phyloP scores from a whole-genome alignment of 2,888 invertebrate genomes.

The Hoplodrina ambigua region DNA sequence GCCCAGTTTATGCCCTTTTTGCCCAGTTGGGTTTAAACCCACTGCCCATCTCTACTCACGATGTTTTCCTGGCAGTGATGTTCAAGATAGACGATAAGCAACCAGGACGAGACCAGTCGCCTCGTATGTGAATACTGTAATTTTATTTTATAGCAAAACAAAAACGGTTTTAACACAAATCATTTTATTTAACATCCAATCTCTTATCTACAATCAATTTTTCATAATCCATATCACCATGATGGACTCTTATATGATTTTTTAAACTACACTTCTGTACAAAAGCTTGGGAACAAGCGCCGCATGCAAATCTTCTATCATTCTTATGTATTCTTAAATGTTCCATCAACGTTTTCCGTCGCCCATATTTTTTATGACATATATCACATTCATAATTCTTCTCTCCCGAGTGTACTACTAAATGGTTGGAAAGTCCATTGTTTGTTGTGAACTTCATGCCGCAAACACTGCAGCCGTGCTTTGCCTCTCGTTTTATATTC shows the following conservation, averaged over 20 bases:
- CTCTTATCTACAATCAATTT: slow-evolving; percentile 57
- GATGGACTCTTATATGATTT: slow-evolving; percentile 66
- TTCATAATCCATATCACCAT: slow-evolving; percentile 43
- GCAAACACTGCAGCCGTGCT: slow-evolving; percentile 50
- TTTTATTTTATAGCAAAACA: not conserved
- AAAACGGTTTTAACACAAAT: not conserved
- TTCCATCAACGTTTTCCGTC: slow-evolving; percentile 66
- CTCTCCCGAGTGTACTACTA: slow-evolving; percentile 62
- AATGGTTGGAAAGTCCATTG: slow-evolving; percentile 35
- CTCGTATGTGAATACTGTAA: too few species aligned
- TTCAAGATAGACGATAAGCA: too few species aligned
- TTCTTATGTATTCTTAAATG: slow-evolving; percentile 73
- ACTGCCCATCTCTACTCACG: too few species aligned
- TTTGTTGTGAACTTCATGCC: slow-evolving; percentile 50
- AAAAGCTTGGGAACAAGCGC: slow-evolving; percentile 68
- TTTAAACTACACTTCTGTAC: slow-evolving; percentile 73
- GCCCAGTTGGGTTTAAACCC: too few species aligned
- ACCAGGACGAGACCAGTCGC: too few species aligned
- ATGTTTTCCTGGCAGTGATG: too few species aligned
- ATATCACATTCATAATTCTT: slow-evolving; percentile 80
- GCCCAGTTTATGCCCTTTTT: too few species aligned
- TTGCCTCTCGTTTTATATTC: slow-evolving; percentile 40
- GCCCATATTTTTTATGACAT: slow-evolving; percentile 75
- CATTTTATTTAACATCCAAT: slow-evolving; percentile 50
- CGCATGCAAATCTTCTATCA: slow-evolving; percentile 68